Conservation (phyloP, 2,113 vertebrate species). For the Antechinus stuartii region DNA sequence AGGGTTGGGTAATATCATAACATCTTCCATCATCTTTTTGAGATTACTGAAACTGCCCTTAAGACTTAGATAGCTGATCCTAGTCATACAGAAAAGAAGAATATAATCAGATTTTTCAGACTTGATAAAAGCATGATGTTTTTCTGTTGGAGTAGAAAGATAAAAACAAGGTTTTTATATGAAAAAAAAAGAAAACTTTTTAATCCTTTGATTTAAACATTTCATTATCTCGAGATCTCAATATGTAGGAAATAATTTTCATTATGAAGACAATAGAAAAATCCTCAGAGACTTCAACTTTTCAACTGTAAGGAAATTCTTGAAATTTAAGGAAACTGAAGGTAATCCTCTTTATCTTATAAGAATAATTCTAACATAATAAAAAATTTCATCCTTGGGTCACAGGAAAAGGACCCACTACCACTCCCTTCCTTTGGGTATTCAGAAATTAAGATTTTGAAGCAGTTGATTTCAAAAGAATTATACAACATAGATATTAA, state of each 20-base stretch:
- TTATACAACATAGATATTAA: not conserved
- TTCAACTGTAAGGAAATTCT: constrained; percentile 37
- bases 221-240: constrained; percentile 42
- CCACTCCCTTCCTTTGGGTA: not conserved
- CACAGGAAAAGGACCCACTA: not conserved
- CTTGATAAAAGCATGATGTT: not conserved
- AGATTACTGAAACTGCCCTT: not conserved
- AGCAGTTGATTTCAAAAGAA: constrained; percentile 10
- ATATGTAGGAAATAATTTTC: constrained; percentile 7
- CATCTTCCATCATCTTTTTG: not conserved
- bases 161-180: constrained; percentile 2
- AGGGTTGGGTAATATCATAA: not conserved
- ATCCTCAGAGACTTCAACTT: constrained; percentile 9
- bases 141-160: not conserved
- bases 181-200: not conserved
- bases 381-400: not conserved
- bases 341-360: constrained; percentile 20
- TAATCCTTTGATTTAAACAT: constrained; percentile 1
- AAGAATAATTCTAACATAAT: constrained; percentile 9
- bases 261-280: not conserved
- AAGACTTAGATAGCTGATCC: not conserved
- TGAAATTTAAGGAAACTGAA: constrained; percentile 38
- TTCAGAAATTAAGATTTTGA: not conserved
- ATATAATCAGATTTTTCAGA: not conserved
- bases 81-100: not conserved